phyloP scores from a whole-genome alignment of 2,113 vertebrate genomes.

The Pseudois nayaur region DNA sequence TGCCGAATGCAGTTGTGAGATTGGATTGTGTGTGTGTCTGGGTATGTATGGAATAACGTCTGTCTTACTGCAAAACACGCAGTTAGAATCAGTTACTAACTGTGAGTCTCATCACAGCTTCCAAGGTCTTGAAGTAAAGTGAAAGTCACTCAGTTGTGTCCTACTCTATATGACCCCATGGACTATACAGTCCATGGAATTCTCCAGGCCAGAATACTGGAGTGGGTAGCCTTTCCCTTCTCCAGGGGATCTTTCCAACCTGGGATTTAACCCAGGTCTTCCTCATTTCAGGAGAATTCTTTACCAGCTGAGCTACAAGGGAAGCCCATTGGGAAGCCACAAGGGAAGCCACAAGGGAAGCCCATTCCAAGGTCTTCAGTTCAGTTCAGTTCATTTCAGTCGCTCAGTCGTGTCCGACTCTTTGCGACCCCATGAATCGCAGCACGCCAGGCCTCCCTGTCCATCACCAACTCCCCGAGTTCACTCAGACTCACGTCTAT shows the following conservation, averaged over 20 bases:
- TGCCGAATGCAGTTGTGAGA: not conserved
- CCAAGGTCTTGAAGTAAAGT: not conserved
- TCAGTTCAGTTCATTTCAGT: too few relatives aligned
- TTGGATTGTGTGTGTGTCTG: not conserved
- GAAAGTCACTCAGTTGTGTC: not conserved
- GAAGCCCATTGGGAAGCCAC: not conserved
- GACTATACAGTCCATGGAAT: not conserved
- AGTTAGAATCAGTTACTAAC: not conserved
- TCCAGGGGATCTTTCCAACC: not conserved
- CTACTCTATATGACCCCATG: not conserved
- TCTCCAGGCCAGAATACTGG: not conserved
- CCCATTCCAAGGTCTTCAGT: not conserved
- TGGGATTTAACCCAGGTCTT: not conserved
- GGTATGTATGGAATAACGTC: not conserved
- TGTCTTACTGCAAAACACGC: not conserved
- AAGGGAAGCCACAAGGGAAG: not conserved
- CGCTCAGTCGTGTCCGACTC: too few relatives aligned
- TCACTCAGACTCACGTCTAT: too few relatives aligned
- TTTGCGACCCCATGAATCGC: too few relatives aligned
- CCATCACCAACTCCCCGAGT: too few relatives aligned
- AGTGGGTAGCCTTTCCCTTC: not conserved
- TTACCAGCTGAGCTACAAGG: not conserved
- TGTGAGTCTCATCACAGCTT: not conserved
- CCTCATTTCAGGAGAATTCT: rapidly evolving
- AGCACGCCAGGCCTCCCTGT: too few relatives aligned